A percentile compares a stretch with the other conserved stretches of the same genome.
These are phyloP conservation scores for Aegotheles bennettii DNA, from an alignment of 2,113 vertebrate species.

Conservation along the genomic window DNA sequence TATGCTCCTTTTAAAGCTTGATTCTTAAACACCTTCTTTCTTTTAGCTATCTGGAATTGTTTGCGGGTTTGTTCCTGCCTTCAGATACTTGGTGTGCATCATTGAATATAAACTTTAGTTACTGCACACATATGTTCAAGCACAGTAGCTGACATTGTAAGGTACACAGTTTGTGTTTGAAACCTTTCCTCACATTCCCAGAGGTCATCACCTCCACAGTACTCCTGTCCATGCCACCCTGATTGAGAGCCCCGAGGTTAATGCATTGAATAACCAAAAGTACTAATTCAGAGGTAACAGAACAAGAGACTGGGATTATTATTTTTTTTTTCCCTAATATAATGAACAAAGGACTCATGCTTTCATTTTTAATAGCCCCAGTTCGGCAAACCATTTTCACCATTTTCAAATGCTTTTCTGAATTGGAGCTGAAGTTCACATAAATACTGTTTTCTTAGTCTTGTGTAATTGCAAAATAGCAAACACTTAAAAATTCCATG, in stretches of 20 bases:
- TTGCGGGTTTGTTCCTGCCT: conserved; percentile 59
- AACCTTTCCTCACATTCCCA: conserved; percentile 32
- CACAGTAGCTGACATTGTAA: conserved; percentile 64
- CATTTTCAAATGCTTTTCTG: not conserved
- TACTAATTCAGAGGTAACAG: not conserved
- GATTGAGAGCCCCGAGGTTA: conserved; percentile 53
- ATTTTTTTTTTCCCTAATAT: not conserved
- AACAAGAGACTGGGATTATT: not conserved
- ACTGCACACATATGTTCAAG: conserved; percentile 55
- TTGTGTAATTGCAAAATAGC: not conserved
- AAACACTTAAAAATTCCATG: not conserved
- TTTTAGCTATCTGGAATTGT: conserved; percentile 66
- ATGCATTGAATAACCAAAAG: conserved; percentile 59
- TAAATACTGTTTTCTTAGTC: not conserved
- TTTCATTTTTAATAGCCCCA: not conserved
- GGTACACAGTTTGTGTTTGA: conserved; percentile 62
- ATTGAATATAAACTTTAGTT: conserved; percentile 63
- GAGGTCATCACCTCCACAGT: conserved; percentile 43
- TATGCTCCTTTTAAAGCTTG: not conserved
- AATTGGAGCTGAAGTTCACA: not conserved
- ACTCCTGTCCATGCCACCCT: conserved; percentile 32
- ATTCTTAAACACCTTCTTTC: conserved; percentile 57
- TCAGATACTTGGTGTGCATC: conserved; percentile 63
- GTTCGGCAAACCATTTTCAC: conserved; percentile 4
- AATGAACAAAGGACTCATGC: not conserved